A percentile compares a stretch with the other conserved stretches of the same genome.
Conservation (phyloP, 2,113 vertebrate species). For the Odocoileus virginianus region DNA sequence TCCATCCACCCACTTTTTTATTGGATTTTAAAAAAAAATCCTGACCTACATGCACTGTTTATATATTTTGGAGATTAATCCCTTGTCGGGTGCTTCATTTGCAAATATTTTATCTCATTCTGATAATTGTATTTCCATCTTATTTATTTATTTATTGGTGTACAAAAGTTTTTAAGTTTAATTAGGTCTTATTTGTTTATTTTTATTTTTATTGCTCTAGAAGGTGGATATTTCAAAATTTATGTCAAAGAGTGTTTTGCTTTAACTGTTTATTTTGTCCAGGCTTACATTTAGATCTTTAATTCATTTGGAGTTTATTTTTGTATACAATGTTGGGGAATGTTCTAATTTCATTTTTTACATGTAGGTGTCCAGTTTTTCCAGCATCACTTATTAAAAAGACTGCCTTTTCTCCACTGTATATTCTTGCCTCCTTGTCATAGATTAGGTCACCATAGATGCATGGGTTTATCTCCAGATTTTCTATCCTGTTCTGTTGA, state of each 20-base stretch:
- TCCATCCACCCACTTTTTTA: background rate
- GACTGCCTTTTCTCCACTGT: background rate
- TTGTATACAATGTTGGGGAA: background rate
- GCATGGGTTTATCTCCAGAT: background rate
- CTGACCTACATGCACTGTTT: background rate
- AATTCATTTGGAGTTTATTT: background rate
- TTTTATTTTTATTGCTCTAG: background rate
- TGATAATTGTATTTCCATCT: background rate
- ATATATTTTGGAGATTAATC: background rate
- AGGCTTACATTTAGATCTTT: background rate
- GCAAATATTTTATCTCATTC: background rate
- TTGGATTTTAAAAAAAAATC: background rate
- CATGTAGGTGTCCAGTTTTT: background rate
- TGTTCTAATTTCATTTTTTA: background rate
- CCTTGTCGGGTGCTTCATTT: background rate
- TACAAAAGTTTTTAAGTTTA: background rate
- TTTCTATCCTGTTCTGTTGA: background rate
- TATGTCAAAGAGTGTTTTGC: background rate
- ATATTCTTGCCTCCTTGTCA: background rate
- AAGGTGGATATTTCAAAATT: background rate
- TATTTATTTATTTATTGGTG: background rate
- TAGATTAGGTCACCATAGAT: background rate
- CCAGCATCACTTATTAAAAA: background rate
- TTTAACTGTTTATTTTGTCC: background rate
- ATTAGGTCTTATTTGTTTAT: background rate